Conservation (phyloP, 2,113 vertebrate species). For the Xyrauchen texanus region DNA sequence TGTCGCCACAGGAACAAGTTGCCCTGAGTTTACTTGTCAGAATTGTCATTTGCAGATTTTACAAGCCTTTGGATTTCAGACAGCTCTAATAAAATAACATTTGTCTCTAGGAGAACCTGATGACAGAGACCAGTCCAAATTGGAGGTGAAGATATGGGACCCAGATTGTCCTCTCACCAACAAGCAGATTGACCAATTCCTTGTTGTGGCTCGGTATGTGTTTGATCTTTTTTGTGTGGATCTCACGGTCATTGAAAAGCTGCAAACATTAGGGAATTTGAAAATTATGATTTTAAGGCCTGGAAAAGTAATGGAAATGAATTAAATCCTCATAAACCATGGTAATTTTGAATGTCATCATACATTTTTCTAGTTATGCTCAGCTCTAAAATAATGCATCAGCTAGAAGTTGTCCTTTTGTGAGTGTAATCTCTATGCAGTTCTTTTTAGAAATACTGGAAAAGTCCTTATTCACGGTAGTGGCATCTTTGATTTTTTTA, state of each 20-base stretch:
- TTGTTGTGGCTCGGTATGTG: slow-evolving; percentile 91
- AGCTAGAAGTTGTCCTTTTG: too few species aligned
- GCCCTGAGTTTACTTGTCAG: slow-evolving; percentile 2
- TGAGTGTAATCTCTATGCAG: too few species aligned
- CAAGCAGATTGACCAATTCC: slow-evolving; percentile 98
- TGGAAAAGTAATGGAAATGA: too few species aligned
- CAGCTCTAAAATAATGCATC: too few species aligned
- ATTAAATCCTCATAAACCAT: too few species aligned
- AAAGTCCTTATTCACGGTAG: too few species aligned
- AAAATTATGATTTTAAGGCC: too few species aligned
- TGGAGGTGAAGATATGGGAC: slow-evolving; percentile 97
- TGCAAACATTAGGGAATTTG: too few species aligned
- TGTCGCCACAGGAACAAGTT: slow-evolving; percentile 25
- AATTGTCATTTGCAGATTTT: background rate
- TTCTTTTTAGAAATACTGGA: too few species aligned
- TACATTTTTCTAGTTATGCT: too few species aligned
- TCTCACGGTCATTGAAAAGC: background rate
- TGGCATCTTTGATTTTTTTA: too few species aligned
- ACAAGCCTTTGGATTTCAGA: background rate
- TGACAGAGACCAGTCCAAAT: slow-evolving; percentile 92
- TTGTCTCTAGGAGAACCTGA: slow-evolving; percentile 82
- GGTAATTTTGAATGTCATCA: too few species aligned
- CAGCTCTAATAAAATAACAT: background rate
- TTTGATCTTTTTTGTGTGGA: slow-evolving; percentile 5
- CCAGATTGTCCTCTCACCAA: slow-evolving; percentile 93